Evolutionary conservation across 1,140 invertebrate species (phyloP), one percentile per base, ranked within the genome.

Genomic region (Ceratosolen solmsi): DNA sequence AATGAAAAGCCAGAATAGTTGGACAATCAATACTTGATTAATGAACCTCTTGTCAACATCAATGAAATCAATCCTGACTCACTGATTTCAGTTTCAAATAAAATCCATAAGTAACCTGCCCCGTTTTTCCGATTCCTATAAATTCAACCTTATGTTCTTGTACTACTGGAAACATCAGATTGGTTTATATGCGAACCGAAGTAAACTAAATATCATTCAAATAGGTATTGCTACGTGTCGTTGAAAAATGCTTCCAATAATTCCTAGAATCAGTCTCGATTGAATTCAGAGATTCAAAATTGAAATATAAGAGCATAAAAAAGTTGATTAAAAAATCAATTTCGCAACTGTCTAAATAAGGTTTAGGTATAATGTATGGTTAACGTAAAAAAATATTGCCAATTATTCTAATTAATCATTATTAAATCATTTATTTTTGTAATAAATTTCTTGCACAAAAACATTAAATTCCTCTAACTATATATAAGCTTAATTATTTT

Each of bases 71-170:
- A 11, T 33, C 13, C 17, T 30, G 2, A 65, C 54, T 75, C n/a
- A 41, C 41, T 41, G 27, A 60, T 70, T 70, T 25, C n/a, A 38
- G 25, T 70, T 70, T 20, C 30, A 63, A 63, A 63, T 63, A 63
- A 63, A 63, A 33, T 2, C 1, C 25, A 33, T 63, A 63, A 63
- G 15, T 36, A 33, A 63, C 11, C 33, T 73, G 4, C 46, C 20
- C 54, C 25, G 38, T 7, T 22, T 46, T n/a, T 46, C 9, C 3
- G 7, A 46, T 46, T 38, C 8, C 22, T 46, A 41, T 25, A 71
- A 25, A 25, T 41, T 60, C 25, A 60, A 30, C 27, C 25, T 30
- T 30, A 25, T 8, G 58, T 30, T 30, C 11, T 5, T 60, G n/a
- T 1, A 30, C n/a, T 30, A 60, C 25, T 60, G 25, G 27, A 60